These are phyloP conservation scores for Drosophila limbata DNA, from an alignment of 2,888 invertebrate genomes.

Conservation along the genomic window DNA sequence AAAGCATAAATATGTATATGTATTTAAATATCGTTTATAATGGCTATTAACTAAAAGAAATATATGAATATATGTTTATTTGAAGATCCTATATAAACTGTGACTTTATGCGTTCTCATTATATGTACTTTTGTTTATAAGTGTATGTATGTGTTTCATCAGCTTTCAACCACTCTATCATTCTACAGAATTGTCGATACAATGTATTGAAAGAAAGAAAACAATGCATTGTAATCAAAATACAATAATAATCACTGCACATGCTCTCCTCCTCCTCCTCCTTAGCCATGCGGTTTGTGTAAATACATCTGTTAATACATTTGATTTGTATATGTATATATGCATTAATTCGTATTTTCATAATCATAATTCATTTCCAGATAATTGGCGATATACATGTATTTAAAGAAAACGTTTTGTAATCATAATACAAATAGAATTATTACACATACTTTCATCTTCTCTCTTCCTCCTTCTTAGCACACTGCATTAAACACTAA, in stretches of 20 bases:
- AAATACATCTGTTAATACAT: conserved; percentile 8
- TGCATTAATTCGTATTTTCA: conserved; percentile 12
- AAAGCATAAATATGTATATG: conserved; percentile 63
- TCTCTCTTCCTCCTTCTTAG: conserved; percentile 10
- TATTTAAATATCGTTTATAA: conserved; percentile 58
- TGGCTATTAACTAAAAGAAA: conserved; percentile 64
- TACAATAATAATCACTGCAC: conserved; percentile 30
- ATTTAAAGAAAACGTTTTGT: conserved; percentile 33
- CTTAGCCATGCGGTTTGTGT: neutral
- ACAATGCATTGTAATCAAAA: conserved; percentile 35
- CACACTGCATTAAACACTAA: conserved; percentile 42
- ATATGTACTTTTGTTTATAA: conserved; percentile 34
- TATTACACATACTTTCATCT: conserved; percentile 45
- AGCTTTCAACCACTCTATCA: conserved; percentile 12
- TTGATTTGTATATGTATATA: conserved; percentile 8
- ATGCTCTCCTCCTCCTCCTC: neutral
- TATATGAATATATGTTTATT: conserved; percentile 43
- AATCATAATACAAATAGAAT: conserved; percentile 32
- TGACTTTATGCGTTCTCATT: conserved; percentile 60
- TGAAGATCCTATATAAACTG: conserved; percentile 68
- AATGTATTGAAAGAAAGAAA: conserved; percentile 30
- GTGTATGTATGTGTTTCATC: conserved; percentile 37
- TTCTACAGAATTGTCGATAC: conserved; percentile 2
- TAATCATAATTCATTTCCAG: conserved; percentile 22
- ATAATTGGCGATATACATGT: conserved; percentile 24